Evolutionary conservation across 2,888 invertebrate genomes (phyloP).

Genomic region (Erpobdella octoculata): DNA sequence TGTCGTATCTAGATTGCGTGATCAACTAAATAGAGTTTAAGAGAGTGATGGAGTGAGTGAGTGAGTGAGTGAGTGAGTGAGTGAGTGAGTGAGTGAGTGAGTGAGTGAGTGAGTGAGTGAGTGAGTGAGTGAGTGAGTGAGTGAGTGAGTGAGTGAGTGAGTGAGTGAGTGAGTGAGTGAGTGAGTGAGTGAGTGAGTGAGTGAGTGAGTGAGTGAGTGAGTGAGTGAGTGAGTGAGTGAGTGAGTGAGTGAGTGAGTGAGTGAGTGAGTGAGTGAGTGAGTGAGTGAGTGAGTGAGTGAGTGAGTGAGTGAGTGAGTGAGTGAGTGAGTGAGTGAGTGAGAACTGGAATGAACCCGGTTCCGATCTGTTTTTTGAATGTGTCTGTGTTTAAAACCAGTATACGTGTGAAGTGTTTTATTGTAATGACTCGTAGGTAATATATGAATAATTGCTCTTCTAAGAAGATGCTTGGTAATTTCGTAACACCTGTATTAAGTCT

Average conservation of each 20-base stretch:
- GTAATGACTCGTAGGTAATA: too few relatives aligned
- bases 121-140: background rate
- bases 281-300: background rate
- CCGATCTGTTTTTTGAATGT: background rate
- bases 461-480: too few relatives aligned
- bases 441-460: too few relatives aligned
- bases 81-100: background rate
- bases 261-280: slow-evolving; percentile 3
- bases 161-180: background rate
- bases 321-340: slow-evolving; percentile 4
- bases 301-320: slow-evolving; percentile 20
- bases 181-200: background rate
- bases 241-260: background rate
- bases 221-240: slow-evolving; percentile 4
- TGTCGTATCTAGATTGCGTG: too few relatives aligned
- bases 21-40: background rate
- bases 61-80: background rate
- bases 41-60: background rate
- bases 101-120: background rate
- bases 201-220: background rate
- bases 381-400: too few relatives aligned
- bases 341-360: background rate
- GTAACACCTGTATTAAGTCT: too few relatives aligned
- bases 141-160: background rate
- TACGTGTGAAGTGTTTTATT: too few relatives aligned